phyloP scores from a whole-genome alignment of 2,797 vertebrate species.

The Cygnus olor region DNA sequence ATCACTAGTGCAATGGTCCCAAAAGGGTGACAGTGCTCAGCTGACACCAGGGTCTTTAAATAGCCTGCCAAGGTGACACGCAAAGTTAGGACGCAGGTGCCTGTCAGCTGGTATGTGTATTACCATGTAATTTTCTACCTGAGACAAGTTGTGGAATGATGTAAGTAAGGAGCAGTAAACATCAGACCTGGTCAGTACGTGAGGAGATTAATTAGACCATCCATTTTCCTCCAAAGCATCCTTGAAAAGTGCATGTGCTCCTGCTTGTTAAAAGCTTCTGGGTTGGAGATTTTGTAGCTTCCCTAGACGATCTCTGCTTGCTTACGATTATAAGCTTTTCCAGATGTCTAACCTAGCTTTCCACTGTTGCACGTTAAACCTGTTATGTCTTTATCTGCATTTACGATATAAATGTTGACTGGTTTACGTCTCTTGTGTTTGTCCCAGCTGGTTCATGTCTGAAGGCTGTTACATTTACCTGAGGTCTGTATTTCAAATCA shows the following conservation, averaged over 20 bases:
- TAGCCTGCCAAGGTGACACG: background rate
- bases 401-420: background rate
- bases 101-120: background rate
- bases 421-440: background rate
- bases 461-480: background rate
- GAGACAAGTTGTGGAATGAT: background rate
- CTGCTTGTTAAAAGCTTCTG: background rate
- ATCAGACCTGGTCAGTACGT: background rate
- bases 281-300: background rate
- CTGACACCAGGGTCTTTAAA: too few relatives aligned
- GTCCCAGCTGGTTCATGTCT: background rate
- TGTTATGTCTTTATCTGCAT: background rate
- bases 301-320: background rate
- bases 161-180: background rate
- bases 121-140: background rate
- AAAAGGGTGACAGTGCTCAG: background rate
- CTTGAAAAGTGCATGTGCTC: background rate
- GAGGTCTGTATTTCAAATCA: background rate
- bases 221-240: background rate
- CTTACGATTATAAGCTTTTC: background rate
- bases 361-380: background rate
- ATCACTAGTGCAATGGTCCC: background rate
- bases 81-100: background rate
- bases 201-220: background rate
- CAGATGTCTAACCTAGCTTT: background rate